These are phyloP conservation scores for Sinocyclocheilus grahami DNA, from an alignment of 2,113 vertebrate genomes.

Conservation along the genomic window DNA sequence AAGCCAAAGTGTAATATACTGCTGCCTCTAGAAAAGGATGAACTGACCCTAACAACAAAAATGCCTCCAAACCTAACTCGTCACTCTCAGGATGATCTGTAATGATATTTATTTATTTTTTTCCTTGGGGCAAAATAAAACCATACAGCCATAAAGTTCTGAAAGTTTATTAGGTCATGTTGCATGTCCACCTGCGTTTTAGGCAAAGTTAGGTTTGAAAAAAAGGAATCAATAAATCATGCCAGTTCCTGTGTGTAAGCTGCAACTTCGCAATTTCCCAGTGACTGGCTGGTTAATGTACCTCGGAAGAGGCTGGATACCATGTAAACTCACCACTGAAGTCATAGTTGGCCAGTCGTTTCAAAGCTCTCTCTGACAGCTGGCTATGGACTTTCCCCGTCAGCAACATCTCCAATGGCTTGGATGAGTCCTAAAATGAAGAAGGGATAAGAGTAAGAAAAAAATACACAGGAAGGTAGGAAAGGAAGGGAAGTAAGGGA, in stretches of 20 bases:
- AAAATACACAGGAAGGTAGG: neutral
- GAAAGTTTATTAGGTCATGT: slow-evolving; percentile 19
- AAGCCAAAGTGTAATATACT: slow-evolving; percentile 6
- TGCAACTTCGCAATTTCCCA: neutral
- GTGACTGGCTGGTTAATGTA: neutral
- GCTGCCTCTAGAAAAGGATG: slow-evolving; percentile 3
- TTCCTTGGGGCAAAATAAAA: slow-evolving; percentile 7
- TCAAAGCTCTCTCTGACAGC: slow-evolving; percentile 80
- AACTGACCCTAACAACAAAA: slow-evolving; percentile 52
- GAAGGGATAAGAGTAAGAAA: neutral
- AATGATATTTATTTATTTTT: neutral
- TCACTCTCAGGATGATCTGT: slow-evolving; percentile 32
- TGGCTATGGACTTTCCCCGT: slow-evolving; percentile 83
- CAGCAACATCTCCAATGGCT: slow-evolving; percentile 82
- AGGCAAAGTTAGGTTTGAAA: neutral
- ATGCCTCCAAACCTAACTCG: slow-evolving; percentile 23
- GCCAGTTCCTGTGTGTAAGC: neutral
- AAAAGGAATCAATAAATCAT: neutral
- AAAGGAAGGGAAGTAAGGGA: neutral
- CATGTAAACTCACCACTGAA: slow-evolving; percentile 81
- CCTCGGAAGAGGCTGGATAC: neutral
- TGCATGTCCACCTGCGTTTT: neutral
- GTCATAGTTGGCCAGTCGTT: slow-evolving; percentile 82
- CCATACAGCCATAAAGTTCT: neutral
- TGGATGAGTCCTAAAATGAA: slow-evolving; percentile 76